A percentile compares a stretch with the other conserved stretches of the same genome.
These are phyloP conservation scores for Crotalus helleri DNA, from an alignment of 2,113 vertebrate species.

Conservation along the genomic window DNA sequence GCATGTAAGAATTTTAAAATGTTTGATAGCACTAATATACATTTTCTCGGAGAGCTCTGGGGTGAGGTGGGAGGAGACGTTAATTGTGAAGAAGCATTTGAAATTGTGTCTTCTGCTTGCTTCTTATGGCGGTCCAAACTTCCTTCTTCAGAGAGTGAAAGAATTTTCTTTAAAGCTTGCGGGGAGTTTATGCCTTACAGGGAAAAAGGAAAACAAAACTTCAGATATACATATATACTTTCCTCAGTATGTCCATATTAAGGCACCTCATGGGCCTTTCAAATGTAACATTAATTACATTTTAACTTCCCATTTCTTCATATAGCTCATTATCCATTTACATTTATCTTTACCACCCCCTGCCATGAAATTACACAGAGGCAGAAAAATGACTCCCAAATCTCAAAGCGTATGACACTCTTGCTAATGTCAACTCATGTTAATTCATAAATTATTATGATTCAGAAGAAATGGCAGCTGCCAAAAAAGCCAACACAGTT, in stretches of 20 bases:
- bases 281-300: neutral
- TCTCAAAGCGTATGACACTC: neutral
- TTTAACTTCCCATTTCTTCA: neutral
- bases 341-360: neutral
- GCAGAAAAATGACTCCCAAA: neutral
- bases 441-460: neutral
- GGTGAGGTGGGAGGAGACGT: slow-evolving; percentile 94
- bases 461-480: neutral
- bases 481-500: no score
- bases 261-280: neutral
- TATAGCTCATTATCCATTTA: neutral
- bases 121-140: slow-evolving; percentile 84
- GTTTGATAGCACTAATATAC: slow-evolving; percentile 57
- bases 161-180: slow-evolving; percentile 98
- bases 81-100: slow-evolving; percentile 86
- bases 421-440: neutral
- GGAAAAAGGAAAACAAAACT: slow-evolving; percentile 14
- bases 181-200: slow-evolving; percentile 91
- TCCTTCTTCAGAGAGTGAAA: slow-evolving; percentile 94
- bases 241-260: neutral
- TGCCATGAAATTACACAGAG: neutral
- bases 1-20: neutral
- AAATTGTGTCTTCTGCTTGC: slow-evolving; percentile 84
- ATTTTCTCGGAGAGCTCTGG: slow-evolving; percentile 95
- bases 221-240: neutral